Evolutionary conservation across 2,113 vertebrate species (phyloP), one percentile per base, ranked within the genome.

Genomic region (Haemorhous mexicanus): DNA sequence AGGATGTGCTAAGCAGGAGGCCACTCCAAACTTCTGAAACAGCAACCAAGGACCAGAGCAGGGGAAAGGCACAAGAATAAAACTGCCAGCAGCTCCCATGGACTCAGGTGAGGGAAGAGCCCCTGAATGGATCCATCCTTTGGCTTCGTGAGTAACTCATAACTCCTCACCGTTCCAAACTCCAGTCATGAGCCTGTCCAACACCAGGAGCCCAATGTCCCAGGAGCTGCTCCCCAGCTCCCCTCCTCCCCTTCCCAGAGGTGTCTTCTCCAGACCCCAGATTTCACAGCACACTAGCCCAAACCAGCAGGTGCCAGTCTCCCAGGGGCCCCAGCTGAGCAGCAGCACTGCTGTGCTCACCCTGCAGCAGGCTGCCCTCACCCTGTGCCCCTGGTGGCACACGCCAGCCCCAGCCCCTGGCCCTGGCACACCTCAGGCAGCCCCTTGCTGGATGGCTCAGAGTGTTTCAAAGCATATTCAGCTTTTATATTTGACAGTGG

Each of bases 401-500:
- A 16, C 1, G 0, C 7, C 49, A 43, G 53, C 39, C 39, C 39
- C 2, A 64, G 78, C 47, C 35, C 4, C 2, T 0, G 0, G 50
- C 32, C 39, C 39, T 11, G 8, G 41, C 55, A 93, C 69, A 76
- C 6, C 59, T 10, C 27, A 33, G 50, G n/a, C 79, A 90, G 39
- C 13, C 23, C 72, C 32, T 23, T 0, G 0, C 0, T 52, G 66
- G 10, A 72, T 37, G 58, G 15, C 55, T 19, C 7, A 1, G 19
- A 67, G 41, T 16, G n/a, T 58, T 93, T 87, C 43, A 78, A 66
- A 89, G 49, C 77, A 79, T 56, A 84, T 53, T 68, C 49, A 79
- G 77, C 61, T 79, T 87, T 89, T 62, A 24, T 68, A 43, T 76
- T 76, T 87, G 70, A 82, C 70, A 87, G 62, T 24, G 74, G 22